Evolutionary conservation across 2,113 vertebrate genomes (phyloP).

Genomic region (Tragulus kanchil): DNA sequence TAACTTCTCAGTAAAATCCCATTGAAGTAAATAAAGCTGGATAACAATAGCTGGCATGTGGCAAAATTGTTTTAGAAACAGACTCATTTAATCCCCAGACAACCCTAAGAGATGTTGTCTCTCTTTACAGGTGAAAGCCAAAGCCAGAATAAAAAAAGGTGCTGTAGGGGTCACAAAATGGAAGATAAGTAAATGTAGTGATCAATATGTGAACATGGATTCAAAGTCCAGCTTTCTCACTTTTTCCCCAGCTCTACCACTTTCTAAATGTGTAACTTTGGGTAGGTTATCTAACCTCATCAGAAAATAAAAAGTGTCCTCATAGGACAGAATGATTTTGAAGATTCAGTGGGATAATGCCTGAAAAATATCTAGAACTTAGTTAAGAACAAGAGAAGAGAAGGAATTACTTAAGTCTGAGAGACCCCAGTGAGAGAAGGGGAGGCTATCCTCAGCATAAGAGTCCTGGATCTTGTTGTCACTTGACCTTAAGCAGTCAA

Average conservation of each 20-base stretch:
- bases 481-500: neutral
- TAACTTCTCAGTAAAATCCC: neutral
- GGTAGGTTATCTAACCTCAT: neutral
- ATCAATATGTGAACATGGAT: neutral
- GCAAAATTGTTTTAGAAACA: neutral
- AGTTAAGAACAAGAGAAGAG: neutral
- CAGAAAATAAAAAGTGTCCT: neutral
- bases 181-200: neutral
- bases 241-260: neutral
- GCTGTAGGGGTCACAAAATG: neutral
- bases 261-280: neutral
- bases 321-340: neutral
- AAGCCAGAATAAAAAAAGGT: neutral
- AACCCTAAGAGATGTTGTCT: neutral
- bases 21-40: neutral
- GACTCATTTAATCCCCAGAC: neutral
- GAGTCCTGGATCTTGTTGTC: neutral
- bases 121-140: constrained; percentile 10
- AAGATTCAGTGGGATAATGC: neutral
- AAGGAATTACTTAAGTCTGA: neutral
- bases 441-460: neutral
- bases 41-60: neutral
- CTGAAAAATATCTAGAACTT: neutral
- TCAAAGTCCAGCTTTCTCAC: neutral
- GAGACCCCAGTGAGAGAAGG: accelerated